A percentile compares a stretch with the other conserved stretches of the same genome.
Evolutionary conservation across 1,140 invertebrate genomes (phyloP).

Genomic region (Potamilus streckersoni): DNA sequence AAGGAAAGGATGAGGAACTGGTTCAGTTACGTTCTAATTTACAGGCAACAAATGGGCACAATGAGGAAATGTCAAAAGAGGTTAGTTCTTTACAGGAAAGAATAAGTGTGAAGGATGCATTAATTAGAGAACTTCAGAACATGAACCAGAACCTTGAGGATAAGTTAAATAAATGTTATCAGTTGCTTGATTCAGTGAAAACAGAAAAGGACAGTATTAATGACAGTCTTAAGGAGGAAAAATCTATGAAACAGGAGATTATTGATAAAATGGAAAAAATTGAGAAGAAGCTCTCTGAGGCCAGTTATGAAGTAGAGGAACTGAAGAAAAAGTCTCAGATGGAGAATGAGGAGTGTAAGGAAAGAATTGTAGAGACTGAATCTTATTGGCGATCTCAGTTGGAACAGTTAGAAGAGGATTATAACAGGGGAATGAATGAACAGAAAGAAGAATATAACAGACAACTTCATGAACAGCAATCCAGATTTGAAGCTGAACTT

Average conservation of each 20-base stretch:
- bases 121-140: too few species aligned
- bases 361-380: conserved; percentile 29
- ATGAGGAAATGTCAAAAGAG: too few species aligned
- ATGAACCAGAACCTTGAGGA: too few species aligned
- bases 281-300: conserved; percentile 13
- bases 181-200: too few species aligned
- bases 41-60: too few species aligned
- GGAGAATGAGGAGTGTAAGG: conserved; percentile 1
- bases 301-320: neutral
- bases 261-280: conserved; percentile 16
- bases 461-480: conserved; percentile 24
- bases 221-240: too few species aligned
- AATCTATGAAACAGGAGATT: conserved; percentile 6
- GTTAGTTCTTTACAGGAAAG: too few species aligned
- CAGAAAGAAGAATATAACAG: conserved; percentile 30
- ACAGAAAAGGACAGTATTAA: too few species aligned
- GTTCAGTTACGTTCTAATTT: neutral
- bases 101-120: too few species aligned
- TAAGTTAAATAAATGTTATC: too few species aligned
- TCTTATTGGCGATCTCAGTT: conserved; percentile 48
- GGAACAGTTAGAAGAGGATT: conserved; percentile 40
- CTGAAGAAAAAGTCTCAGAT: conserved; percentile 11
- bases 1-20: conserved; percentile 11
- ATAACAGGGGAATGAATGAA: conserved; percentile 37
- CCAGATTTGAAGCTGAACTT: too few species aligned